Evolutionary conservation across 1,140 invertebrate genomes (phyloP), one percentile per base, ranked within the genome.

Genomic region (Triops longicaudatus): DNA sequence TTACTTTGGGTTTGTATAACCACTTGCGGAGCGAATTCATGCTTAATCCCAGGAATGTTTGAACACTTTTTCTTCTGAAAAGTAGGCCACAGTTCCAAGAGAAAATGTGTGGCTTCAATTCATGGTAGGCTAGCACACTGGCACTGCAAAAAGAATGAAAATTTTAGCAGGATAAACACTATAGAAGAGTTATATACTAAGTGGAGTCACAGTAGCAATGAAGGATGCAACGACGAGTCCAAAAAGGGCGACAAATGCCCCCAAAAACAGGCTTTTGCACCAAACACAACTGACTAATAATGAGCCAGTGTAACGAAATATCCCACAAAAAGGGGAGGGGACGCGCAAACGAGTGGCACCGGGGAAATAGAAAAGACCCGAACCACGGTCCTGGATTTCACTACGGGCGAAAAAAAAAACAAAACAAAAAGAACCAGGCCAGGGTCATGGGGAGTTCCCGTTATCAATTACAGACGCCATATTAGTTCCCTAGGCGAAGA

Each of bases 11-110:
- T 87, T 91, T 93, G 86, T 93, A 94, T 83, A 95, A 91, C 93
- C 93, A 95, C 87, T 93, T 94, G 87, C 93, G 88, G 81, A 95
- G 87, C 80, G 93, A 94, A 87, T 94, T 92, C 93, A 95, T 94
- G 80, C 83, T 84, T 63, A 37, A 37, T 37, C 31, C 31, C 50
- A n/a, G 50, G n/a, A 63, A 63, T 63, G 22, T 63, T 17, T 63
- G 14, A 63, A 17, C 50, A 63, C 50, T 63, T 76, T 76, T 50
- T n/a, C 77, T 72, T 5, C 43, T 76, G 28, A 77, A 42, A 31
- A 79, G 77, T 73, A 78, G 83, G 43, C 79, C 80, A 26, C 74
- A 82, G 9, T 80, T 79, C 12, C 77, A 78, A 50, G 74, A 78
- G 0, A 80, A 80, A 72, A 76, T 80, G 10, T 81, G 83, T 73